Conservation (phyloP, 2,888 invertebrate genomes). For the Corythucha ciliata region DNA sequence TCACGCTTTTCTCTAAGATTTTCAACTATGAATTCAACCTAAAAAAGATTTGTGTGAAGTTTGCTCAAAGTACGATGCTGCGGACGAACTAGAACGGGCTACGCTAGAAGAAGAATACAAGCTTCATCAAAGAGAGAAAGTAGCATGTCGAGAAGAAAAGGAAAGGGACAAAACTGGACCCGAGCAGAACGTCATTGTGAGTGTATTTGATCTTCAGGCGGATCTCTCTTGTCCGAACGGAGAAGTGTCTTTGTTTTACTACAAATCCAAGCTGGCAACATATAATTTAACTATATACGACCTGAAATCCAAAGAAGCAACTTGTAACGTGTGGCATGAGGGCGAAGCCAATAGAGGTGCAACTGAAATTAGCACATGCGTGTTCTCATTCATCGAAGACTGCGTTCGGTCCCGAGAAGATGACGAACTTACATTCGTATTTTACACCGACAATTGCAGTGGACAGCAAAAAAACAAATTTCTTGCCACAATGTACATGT, state of each 20-base stretch:
- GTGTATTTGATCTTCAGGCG: constrained; percentile 11
- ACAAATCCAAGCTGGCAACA: constrained; percentile 5
- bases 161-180: constrained; percentile 35
- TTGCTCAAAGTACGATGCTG: constrained; percentile 34
- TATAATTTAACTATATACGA: constrained; percentile 23
- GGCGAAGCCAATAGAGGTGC: constrained; percentile 27
- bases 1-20: not conserved
- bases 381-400: constrained; percentile 24
- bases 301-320: constrained; percentile 1
- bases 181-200: constrained; percentile 1
- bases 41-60: constrained; percentile 38
- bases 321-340: constrained; percentile 33
- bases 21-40: constrained; percentile 21
- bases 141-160: constrained; percentile 32
- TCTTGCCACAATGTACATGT: constrained; percentile 27
- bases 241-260: constrained; percentile 12
- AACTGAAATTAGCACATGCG: constrained; percentile 31
- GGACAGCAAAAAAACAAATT: constrained; percentile 36
- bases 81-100: constrained; percentile 32
- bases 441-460: constrained; percentile 37
- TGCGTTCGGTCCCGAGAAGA: not conserved
- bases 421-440: constrained; percentile 20
- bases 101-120: constrained; percentile 33
- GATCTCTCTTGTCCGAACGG: not conserved
- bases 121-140: constrained; percentile 31